Evolutionary conservation across 2,888 invertebrate species (phyloP), one percentile per base, ranked within the genome.

Genomic region (Chymomyza caudatula): DNA sequence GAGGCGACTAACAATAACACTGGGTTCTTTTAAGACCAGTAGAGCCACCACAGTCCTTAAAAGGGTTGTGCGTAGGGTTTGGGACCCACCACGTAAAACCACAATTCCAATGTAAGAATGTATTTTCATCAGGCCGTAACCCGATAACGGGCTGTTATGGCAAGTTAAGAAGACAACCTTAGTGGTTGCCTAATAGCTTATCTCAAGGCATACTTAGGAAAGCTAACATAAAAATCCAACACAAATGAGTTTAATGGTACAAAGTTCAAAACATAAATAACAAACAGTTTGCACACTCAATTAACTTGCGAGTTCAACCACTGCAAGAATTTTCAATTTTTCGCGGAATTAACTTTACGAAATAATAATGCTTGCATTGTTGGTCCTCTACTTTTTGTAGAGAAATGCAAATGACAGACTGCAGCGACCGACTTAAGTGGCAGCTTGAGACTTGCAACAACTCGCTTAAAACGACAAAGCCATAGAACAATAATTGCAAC

Each of bases 401-500:
- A 71, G 74, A 69, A 71, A 80, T 80, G 80, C 80, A 80, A 82
- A 80, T 77, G 79, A 70, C 73, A 74, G 54, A 11, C 47, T 47
- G 47, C 19, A 17, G 47, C 47, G 2, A 13, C 53, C 60, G n/a
- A 69, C 67, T 77, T 72, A 72, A 73, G 68, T 69, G 69, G 61
- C 29, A 60, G 65, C 60, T 57, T 57, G 22, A 15, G 59, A 51
- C 52, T 56, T 43, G 25, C 44, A 62, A 54, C 29, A 53, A 47
- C 47, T 69, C 65, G 60, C 73, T 63, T 71, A 75, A 65, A 65
- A 67, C 70, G 56, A 58, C 58, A 63, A 62, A 65, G 64, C 68
- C 71, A 82, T 82, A 85, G 82, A 83, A 79, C 76, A 78, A 86
- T 81, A 85, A 77, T 81, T 78, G 81, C 85, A 85, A 75, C 85